Conservation (phyloP, 1,140 invertebrate genomes). For the Metopolophium dirhodum region DNA sequence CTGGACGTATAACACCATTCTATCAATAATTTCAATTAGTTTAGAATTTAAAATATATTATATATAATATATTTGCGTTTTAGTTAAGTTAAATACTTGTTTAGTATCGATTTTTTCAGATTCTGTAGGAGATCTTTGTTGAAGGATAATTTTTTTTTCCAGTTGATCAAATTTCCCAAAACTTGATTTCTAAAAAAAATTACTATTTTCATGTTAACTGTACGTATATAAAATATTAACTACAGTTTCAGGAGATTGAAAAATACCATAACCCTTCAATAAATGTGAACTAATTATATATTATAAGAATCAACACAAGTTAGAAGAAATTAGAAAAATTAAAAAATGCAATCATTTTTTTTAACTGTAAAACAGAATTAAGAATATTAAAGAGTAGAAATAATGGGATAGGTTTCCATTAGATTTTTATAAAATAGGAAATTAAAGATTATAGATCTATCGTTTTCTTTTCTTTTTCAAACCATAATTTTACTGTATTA, state of each 20-base stretch:
- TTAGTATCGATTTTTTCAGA: conserved; percentile 45
- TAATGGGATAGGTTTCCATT: not conserved
- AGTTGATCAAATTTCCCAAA: conserved; percentile 79
- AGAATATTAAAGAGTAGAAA: not conserved
- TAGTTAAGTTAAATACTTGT: not conserved
- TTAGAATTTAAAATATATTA: not conserved
- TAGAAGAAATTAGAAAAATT: not conserved
- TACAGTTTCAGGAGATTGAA: not conserved
- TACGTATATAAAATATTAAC: not conserved
- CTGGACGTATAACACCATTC: conserved; percentile 64
- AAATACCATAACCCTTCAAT: conserved; percentile 3
- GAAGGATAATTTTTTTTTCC: conserved; percentile 69
- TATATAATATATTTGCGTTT: not conserved
- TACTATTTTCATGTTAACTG: not conserved
- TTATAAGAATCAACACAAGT: not conserved
- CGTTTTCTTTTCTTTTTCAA: too few relatives aligned
- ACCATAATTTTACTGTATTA: too few relatives aligned
- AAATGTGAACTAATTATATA: not conserved
- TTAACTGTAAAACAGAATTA: not conserved
- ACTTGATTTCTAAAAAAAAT: conserved; percentile 74
- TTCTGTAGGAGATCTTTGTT: conserved; percentile 63
- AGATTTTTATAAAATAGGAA: not conserved
- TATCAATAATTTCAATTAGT: conserved; percentile 52
- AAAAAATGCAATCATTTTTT: not conserved
- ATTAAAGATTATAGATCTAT: not conserved